Conservation (phyloP, 2,888 invertebrate genomes). For the Spialia ferax region DNA sequence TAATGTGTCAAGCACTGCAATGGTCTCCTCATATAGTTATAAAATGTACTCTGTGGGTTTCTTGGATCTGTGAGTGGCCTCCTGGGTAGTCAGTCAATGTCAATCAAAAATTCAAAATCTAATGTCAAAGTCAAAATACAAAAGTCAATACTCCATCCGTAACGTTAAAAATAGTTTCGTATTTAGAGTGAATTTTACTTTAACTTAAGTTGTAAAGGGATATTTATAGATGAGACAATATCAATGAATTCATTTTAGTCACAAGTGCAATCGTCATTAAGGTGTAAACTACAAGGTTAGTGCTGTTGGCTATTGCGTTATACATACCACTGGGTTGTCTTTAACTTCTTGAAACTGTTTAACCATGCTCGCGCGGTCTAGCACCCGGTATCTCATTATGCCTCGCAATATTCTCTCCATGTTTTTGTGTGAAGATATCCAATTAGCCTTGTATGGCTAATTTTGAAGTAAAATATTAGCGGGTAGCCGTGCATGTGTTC, state of each 20-base stretch:
- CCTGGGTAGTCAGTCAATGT: no score
- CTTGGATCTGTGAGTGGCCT: no score
- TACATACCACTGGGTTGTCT: slow-evolving; percentile 94
- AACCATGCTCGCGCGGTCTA: slow-evolving; percentile 94
- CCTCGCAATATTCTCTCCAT: slow-evolving; percentile 97
- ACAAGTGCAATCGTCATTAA: not conserved
- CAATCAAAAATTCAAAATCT: no score
- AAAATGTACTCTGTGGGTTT: no score
- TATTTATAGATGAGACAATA: slow-evolving; percentile 22
- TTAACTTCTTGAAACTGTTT: slow-evolving; percentile 96
- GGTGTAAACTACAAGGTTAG: slow-evolving; percentile 46
- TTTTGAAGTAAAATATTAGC: slow-evolving; percentile 20
- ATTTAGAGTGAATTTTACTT: not conserved
- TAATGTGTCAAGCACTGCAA: no score
- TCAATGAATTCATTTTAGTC: slow-evolving; percentile 15
- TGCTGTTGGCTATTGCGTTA: slow-evolving; percentile 48
- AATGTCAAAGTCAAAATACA: not conserved
- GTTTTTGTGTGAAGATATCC: slow-evolving; percentile 40
- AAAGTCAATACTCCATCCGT: not conserved
- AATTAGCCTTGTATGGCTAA: slow-evolving; percentile 41
- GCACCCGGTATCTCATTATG: slow-evolving; percentile 95
- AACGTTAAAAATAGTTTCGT: not conserved
- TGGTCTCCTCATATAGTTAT: no score
- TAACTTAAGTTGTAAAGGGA: not conserved
- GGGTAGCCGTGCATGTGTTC: slow-evolving; percentile 44